phyloP scores from a whole-genome alignment of 1,140 invertebrate genomes.

The Sycophaga agraensis region DNA sequence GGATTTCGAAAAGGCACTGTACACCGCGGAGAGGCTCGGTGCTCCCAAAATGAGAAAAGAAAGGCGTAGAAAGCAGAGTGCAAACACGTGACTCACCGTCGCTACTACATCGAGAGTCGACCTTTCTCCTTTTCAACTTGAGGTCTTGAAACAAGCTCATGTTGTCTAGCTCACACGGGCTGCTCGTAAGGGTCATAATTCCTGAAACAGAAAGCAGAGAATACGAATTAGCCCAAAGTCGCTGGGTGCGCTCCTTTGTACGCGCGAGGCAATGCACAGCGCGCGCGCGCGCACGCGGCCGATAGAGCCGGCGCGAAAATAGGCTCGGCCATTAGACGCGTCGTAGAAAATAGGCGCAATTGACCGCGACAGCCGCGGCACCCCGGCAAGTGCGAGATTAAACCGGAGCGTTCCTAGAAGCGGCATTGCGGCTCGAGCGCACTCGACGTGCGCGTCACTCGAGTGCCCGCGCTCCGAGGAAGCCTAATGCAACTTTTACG shows the following conservation, averaged over 20 bases:
- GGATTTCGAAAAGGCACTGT: too few relatives aligned
- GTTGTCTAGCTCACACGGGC: slow-evolving; percentile 91
- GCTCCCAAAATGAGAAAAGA: too few relatives aligned
- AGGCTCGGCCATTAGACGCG: background rate
- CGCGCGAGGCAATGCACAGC: too few relatives aligned
- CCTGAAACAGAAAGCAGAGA: slow-evolving; percentile 62
- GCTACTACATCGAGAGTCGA: slow-evolving; percentile 92
- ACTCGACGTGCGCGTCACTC: background rate
- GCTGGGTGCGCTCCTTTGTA: too few relatives aligned
- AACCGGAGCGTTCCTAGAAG: slow-evolving; percentile 8
- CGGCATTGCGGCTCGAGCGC: background rate
- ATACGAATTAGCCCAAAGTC: background rate
- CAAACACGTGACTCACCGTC: slow-evolving; percentile 72
- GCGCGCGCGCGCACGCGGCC: background rate
- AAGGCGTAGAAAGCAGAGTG: too few relatives aligned
- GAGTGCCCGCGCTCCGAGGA: background rate
- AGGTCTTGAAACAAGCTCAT: slow-evolving; percentile 99
- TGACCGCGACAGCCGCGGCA: background rate
- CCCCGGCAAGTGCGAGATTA: slow-evolving; percentile 9
- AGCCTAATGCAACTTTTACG: too few relatives aligned
- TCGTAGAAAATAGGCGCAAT: slow-evolving; percentile 18
- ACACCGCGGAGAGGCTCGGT: too few relatives aligned
- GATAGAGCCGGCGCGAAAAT: background rate
- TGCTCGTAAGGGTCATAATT: slow-evolving; percentile 96
- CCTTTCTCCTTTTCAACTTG: slow-evolving; percentile 95